Conservation (phyloP, 2,888 invertebrate genomes). For the Drosophila hawaiiensis region DNA sequence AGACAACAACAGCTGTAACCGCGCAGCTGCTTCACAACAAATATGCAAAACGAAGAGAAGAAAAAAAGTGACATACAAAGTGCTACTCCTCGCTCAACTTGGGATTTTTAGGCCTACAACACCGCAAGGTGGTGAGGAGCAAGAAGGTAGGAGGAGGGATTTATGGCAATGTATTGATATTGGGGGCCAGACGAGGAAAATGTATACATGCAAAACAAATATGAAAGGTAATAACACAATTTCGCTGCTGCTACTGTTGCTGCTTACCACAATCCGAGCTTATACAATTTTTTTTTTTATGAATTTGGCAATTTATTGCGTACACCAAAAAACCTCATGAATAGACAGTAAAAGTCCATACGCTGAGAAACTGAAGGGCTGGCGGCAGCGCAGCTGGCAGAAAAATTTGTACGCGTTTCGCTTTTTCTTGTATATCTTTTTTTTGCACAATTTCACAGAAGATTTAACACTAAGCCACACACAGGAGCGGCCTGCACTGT, state of each 20-base stretch:
- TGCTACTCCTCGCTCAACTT: slow-evolving; percentile 51
- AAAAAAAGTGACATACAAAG: slow-evolving; percentile 59
- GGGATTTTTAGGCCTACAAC: slow-evolving; percentile 44
- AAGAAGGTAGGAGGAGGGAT: slow-evolving; percentile 24
- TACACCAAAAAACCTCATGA: slow-evolving; percentile 13
- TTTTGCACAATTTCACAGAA: slow-evolving; percentile 47
- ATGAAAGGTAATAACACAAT: slow-evolving; percentile 2
- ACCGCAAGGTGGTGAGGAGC: slow-evolving; percentile 21
- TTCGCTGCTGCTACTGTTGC: slow-evolving; percentile 12
- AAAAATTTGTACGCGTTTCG: slow-evolving; percentile 57
- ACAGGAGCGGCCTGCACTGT: slow-evolving; percentile 32
- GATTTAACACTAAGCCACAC: slow-evolving; percentile 43
- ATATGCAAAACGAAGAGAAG: slow-evolving; percentile 49
- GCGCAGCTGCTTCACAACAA: slow-evolving; percentile 71
- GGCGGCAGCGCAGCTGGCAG: slow-evolving; percentile 57
- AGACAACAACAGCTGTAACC: slow-evolving; percentile 70
- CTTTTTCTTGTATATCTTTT: slow-evolving; percentile 31
- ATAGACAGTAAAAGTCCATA: slow-evolving; percentile 33
- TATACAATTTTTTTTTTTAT: slow-evolving; percentile 4
- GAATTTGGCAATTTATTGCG: slow-evolving; percentile 26
- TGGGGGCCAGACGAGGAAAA: slow-evolving; percentile 13
- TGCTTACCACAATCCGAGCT: slow-evolving; percentile 37
- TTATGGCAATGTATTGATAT: slow-evolving; percentile 15
- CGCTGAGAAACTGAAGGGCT: slow-evolving; percentile 44
- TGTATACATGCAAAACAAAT: slow-evolving; percentile 1